Percentiles rank a stretch among this genome's conserved stretches.
These are phyloP conservation scores for Epinotia bilunana DNA, from an alignment of 2,888 invertebrate species.

Conservation along the genomic window DNA sequence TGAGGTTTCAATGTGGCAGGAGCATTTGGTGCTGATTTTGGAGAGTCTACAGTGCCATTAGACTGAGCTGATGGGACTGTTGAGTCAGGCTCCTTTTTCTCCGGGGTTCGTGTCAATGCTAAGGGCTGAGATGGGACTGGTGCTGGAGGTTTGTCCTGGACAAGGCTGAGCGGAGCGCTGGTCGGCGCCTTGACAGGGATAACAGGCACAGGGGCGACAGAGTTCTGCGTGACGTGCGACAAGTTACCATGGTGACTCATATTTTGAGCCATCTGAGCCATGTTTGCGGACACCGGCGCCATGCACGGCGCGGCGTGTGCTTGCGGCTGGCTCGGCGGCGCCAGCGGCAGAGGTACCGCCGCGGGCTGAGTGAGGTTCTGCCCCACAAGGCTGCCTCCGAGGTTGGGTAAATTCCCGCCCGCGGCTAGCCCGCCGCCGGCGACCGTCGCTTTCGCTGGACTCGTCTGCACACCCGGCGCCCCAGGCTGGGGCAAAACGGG, in stretches of 20 bases:
- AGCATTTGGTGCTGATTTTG: conserved; percentile 68
- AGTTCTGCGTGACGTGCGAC: conserved; percentile 76
- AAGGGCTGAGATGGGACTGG: conserved; percentile 63
- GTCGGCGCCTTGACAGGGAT: conserved; percentile 70
- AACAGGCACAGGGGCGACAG: conserved; percentile 66
- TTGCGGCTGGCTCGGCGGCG: conserved; percentile 61
- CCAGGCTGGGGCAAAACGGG: conserved; percentile 83
- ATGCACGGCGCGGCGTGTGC: conserved; percentile 76
- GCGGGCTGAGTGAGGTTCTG: conserved; percentile 76
- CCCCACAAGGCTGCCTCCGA: conserved; percentile 65
- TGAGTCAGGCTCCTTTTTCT: conserved; percentile 77
- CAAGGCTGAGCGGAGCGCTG: conserved; percentile 76
- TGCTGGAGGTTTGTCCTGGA: conserved; percentile 69
- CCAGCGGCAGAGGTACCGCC: conserved; percentile 59
- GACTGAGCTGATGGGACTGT: conserved; percentile 61
- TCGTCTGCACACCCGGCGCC: conserved; percentile 75
- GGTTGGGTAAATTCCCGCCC: conserved; percentile 35
- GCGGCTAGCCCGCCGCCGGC: conserved; percentile 58
- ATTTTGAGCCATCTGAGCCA: conserved; percentile 82
- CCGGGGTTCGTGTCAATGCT: conserved; percentile 77
- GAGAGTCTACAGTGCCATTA: conserved; percentile 77
- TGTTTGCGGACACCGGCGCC: conserved; percentile 80
- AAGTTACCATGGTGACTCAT: conserved; percentile 83
- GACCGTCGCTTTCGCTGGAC: conserved; percentile 77
- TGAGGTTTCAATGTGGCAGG: conserved; percentile 69